Conservation (phyloP, 2,113 vertebrate species). For the Chrysochloris asiatica region DNA sequence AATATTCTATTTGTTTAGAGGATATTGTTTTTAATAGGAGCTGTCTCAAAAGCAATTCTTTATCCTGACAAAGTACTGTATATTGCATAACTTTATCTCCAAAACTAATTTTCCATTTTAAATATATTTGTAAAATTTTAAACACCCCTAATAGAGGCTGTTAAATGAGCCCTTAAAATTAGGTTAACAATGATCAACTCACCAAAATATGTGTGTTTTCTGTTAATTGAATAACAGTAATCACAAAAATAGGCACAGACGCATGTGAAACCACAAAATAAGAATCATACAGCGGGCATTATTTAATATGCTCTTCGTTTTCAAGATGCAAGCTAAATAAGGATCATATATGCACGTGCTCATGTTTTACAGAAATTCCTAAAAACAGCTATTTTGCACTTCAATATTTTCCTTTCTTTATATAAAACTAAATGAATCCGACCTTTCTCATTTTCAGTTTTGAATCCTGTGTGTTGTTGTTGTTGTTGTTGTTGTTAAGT, state of each 20-base stretch:
- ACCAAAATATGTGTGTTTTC: not conserved
- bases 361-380: not conserved
- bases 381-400: not conserved
- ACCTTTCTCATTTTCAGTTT: too few species aligned
- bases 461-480: too few species aligned
- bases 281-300: not conserved
- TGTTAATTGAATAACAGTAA: not conserved
- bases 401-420: not conserved
- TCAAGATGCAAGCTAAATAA: not conserved
- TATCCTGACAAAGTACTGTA: not conserved
- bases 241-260: not conserved
- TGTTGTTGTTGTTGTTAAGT: too few species aligned
- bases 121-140: not conserved
- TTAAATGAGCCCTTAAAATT: not conserved
- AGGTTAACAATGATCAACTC: not conserved
- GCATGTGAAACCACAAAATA: not conserved
- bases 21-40: not conserved
- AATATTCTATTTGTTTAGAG: not conserved
- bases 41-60: not conserved
- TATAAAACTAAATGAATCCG: not conserved
- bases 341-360: not conserved
- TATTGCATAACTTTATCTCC: not conserved
- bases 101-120: constrained; percentile 19
- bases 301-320: not conserved
- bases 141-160: not conserved